phyloP scores from a whole-genome alignment of 2,888 invertebrate species.

The Acronicta psi region DNA sequence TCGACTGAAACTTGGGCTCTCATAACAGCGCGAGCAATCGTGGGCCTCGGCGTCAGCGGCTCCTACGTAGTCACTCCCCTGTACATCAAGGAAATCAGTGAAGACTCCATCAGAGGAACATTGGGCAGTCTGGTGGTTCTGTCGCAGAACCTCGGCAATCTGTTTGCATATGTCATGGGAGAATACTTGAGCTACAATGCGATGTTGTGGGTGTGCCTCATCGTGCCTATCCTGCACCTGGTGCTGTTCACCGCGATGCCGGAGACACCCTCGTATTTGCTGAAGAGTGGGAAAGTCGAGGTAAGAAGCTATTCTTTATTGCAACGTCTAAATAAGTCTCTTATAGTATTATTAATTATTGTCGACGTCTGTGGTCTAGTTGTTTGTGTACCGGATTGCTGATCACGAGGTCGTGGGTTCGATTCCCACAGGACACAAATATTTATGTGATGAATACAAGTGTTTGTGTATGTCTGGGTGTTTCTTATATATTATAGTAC shows the following conservation, averaged over 20 bases:
- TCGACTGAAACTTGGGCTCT: constrained; percentile 83
- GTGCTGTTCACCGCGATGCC: constrained; percentile 81
- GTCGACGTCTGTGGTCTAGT: no score
- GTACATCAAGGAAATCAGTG: constrained; percentile 85
- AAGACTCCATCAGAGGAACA: constrained; percentile 81
- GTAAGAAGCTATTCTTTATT: constrained; percentile 54
- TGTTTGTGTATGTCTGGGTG: no score
- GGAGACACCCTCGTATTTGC: constrained; percentile 81
- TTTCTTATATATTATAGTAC: no score
- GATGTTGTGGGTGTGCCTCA: constrained; percentile 79
- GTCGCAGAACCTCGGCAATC: constrained; percentile 82
- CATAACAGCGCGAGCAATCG: constrained; percentile 79
- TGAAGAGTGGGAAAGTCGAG: constrained; percentile 82
- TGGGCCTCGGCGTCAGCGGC: constrained; percentile 81
- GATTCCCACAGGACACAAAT: no score
- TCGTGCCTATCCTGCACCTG: constrained; percentile 79
- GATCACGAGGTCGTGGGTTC: no score
- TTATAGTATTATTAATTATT: no score
- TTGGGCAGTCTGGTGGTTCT: constrained; percentile 81
- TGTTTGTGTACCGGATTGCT: no score
- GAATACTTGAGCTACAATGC: constrained; percentile 81
- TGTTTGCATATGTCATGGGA: constrained; percentile 78
- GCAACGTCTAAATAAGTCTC: no score
- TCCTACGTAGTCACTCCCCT: constrained; percentile 83
- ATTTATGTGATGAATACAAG: no score